Conservation (phyloP, 1,140 invertebrate genomes). For the Theocolax elegans region DNA sequence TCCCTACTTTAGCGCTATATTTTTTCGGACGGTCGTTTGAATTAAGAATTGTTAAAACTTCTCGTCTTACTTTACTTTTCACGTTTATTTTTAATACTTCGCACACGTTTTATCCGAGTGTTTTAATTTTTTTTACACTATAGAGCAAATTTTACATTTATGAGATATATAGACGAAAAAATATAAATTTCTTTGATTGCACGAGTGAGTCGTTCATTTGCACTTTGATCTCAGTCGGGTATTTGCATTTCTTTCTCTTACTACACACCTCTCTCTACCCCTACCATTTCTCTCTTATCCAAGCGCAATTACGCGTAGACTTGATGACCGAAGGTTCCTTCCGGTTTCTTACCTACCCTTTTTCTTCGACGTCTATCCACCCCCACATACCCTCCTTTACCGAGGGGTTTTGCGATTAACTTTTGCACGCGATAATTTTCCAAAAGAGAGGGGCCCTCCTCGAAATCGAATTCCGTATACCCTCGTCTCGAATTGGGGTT, state of each 20-base stretch:
- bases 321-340: conserved; percentile 2
- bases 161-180: not conserved
- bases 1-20: no score
- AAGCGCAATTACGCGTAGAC: conserved; percentile 18
- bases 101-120: no score
- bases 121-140: no score
- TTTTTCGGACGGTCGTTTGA: no score
- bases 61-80: no score
- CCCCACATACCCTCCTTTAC: no score
- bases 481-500: not conserved
- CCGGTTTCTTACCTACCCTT: not conserved
- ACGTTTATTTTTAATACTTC: no score
- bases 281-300: no score
- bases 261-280: conserved; percentile 1
- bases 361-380: not conserved
- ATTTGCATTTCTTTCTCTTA: conserved; percentile 35
- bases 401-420: conserved; percentile 18
- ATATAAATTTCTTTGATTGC: conserved; percentile 10
- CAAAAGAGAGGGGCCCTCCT: no score
- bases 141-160: no score
- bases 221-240: conserved; percentile 28
- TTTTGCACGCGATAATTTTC: conserved; percentile 7
- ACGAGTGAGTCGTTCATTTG: conserved; percentile 15
- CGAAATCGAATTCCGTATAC: conserved; percentile 6
- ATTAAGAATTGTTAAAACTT: no score